These are phyloP conservation scores for Pontoporia blainvillei DNA, from an alignment of 2,113 vertebrate genomes.

Conservation along the genomic window DNA sequence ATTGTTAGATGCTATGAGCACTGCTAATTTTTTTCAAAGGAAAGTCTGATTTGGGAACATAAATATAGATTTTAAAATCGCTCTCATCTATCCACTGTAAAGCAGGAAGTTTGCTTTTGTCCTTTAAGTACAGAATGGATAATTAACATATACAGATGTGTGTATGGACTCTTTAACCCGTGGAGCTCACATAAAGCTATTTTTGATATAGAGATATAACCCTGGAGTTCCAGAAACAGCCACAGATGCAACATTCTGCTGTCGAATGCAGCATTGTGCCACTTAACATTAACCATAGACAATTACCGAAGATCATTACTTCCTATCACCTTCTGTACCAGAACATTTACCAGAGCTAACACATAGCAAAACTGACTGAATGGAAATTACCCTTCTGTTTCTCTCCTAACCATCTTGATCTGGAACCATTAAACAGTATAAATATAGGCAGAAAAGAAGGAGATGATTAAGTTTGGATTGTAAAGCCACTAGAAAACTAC, in stretches of 20 bases:
- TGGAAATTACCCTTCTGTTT: conserved; percentile 40
- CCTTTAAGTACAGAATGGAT: no score
- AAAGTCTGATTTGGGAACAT: neutral
- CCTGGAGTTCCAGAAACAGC: neutral
- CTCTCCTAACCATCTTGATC: neutral
- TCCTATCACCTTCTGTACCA: conserved; percentile 12
- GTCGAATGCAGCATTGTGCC: neutral
- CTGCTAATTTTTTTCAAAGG: neutral
- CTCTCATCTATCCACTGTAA: neutral
- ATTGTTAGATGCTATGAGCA: neutral
- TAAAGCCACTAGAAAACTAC: neutral
- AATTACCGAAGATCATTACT: neutral
- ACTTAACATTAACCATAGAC: neutral
- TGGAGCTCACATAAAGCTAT: neutral
- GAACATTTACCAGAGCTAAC: conserved; percentile 26
- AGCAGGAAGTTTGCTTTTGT: neutral
- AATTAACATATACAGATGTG: neutral
- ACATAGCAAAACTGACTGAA: conserved; percentile 37
- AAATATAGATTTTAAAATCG: neutral
- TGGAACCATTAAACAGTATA: conserved; percentile 26
- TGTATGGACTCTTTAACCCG: neutral
- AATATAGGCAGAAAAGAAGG: neutral
- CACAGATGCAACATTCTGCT: neutral
- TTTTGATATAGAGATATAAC: neutral
- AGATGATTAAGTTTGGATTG: neutral